Evolutionary conservation across 2,797 vertebrate genomes (phyloP).

Genomic region (Aratinga solstitialis): DNA sequence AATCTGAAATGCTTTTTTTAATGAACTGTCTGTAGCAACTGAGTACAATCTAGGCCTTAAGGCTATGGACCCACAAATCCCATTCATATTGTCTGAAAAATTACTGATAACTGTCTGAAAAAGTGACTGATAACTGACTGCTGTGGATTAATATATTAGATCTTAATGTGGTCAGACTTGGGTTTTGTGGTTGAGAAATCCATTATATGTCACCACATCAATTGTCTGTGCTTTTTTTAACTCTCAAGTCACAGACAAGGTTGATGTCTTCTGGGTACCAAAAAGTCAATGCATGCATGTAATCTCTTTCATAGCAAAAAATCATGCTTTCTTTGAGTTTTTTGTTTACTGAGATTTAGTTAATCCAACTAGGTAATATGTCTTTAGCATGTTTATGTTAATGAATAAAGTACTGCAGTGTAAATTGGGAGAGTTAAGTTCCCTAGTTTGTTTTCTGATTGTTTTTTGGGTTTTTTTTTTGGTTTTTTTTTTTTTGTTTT

Average conservation of each 20-base stretch:
- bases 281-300: background rate
- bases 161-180: background rate
- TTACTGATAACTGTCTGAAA: background rate
- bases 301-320: background rate
- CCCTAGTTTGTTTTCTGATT: background rate
- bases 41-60: background rate
- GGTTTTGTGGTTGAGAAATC: background rate
- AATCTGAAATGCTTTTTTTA: background rate
- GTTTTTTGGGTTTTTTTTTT: background rate
- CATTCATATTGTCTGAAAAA: background rate
- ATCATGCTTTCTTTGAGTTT: background rate
- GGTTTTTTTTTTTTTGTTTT: background rate
- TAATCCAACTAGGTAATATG: background rate
- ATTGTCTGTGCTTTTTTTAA: background rate
- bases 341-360: background rate
- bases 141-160: background rate
- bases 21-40: background rate
- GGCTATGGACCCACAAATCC: background rate
- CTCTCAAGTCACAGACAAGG: background rate
- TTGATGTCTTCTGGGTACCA: background rate
- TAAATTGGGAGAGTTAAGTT: background rate
- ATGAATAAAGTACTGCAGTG: background rate
- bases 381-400: background rate
- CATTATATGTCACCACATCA: background rate
- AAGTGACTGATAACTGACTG: background rate